Evolutionary conservation across 2,888 invertebrate genomes (phyloP).

Genomic region (Clepsis dumicolana): DNA sequence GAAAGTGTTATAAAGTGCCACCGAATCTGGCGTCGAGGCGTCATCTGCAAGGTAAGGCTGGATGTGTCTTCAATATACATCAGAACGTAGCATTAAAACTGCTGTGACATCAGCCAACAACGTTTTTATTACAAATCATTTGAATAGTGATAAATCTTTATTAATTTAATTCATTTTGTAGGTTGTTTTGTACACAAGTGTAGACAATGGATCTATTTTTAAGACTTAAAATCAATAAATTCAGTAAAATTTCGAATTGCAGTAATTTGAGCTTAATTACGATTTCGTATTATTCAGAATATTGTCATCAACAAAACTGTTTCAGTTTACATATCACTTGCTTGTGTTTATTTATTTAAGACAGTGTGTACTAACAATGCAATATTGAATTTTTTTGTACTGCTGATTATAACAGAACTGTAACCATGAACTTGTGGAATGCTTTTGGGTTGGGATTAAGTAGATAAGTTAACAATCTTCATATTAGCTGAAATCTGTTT

Average conservation of each 20-base stretch:
- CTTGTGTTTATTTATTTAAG: slow-evolving; percentile 26
- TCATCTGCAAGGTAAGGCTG: slow-evolving; percentile 85
- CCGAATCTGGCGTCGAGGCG: slow-evolving; percentile 83
- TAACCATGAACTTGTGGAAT: slow-evolving; percentile 37
- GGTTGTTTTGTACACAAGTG: slow-evolving; percentile 32
- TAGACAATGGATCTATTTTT: slow-evolving; percentile 31
- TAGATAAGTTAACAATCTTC: slow-evolving; percentile 46
- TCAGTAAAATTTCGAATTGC: neutral
- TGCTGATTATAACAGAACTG: slow-evolving; percentile 33
- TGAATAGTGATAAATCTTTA: slow-evolving; percentile 1
- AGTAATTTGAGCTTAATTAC: neutral
- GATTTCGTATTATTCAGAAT: neutral
- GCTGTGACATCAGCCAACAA: slow-evolving; percentile 42
- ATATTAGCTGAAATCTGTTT: slow-evolving; percentile 61
- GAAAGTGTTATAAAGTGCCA: slow-evolving; percentile 86
- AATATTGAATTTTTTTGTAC: slow-evolving; percentile 25
- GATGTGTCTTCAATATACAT: slow-evolving; percentile 84
- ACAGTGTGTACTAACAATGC: slow-evolving; percentile 41
- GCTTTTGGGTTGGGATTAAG: slow-evolving; percentile 55
- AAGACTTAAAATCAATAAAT: slow-evolving; percentile 13
- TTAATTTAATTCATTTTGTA: slow-evolving; percentile 22
- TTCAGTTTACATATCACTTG: slow-evolving; percentile 36
- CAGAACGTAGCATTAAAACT: slow-evolving; percentile 75
- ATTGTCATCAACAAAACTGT: slow-evolving; percentile 4
- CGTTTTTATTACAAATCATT: slow-evolving; percentile 27